Conservation (phyloP, 2,888 invertebrate species). For the Cantharis flavilabris region DNA sequence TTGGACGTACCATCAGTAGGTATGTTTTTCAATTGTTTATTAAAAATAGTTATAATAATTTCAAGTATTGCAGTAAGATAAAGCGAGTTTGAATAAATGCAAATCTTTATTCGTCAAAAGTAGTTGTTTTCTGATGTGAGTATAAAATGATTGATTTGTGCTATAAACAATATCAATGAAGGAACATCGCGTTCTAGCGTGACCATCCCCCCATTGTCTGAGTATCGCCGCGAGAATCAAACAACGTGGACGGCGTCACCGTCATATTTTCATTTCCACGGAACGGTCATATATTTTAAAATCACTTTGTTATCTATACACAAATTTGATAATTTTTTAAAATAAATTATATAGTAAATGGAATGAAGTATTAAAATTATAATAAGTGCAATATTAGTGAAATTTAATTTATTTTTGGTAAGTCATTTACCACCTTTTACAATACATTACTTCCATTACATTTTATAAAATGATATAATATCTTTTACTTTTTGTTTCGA, state of each 20-base stretch:
- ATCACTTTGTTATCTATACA: background rate
- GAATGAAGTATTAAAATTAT: background rate
- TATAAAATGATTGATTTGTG: slow-evolving; percentile 35
- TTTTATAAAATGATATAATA: no score
- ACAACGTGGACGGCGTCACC: slow-evolving; percentile 23
- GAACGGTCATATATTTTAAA: background rate
- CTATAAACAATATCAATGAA: slow-evolving; percentile 34
- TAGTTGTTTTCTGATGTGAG: background rate
- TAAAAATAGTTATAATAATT: no score
- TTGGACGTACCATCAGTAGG: no score
- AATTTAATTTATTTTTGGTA: background rate
- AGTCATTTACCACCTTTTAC: background rate
- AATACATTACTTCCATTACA: background rate
- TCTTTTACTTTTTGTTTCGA: background rate
- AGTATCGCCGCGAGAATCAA: slow-evolving; percentile 26
- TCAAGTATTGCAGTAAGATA: no score
- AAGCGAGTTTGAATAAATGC: background rate
- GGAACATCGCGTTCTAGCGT: slow-evolving; percentile 30
- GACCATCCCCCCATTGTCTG: slow-evolving; percentile 31
- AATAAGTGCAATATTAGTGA: background rate
- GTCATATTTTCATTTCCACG: slow-evolving; percentile 20
- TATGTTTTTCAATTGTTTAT: no score
- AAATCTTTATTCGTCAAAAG: background rate
- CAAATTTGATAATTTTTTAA: background rate
- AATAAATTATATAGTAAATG: background rate